These are phyloP conservation scores for Pelodiscus sinensis DNA, from an alignment of 2,113 vertebrate genomes.

Conservation along the genomic window DNA sequence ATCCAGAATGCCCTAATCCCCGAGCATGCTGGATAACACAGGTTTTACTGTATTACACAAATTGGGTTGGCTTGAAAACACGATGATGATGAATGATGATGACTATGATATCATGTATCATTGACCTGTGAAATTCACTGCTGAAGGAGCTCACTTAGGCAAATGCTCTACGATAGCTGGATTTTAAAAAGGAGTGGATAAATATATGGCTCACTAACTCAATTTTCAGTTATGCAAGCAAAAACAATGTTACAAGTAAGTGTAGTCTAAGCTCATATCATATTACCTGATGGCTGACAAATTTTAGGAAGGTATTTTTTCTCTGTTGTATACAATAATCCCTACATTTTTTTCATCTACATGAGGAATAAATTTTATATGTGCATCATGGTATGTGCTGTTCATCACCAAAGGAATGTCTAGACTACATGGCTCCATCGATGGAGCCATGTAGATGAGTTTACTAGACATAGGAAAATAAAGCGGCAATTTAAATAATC, in stretches of 20 bases:
- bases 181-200: not conserved
- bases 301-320: not conserved
- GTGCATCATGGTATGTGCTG: too few relatives aligned
- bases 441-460: too few relatives aligned
- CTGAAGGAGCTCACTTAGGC: not conserved
- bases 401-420: too few relatives aligned
- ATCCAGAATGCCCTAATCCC: too few relatives aligned
- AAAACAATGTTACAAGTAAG: not conserved
- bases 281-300: not conserved
- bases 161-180: not conserved
- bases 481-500: too few relatives aligned
- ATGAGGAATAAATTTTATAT: too few relatives aligned
- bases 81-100: too few relatives aligned
- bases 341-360: too few relatives aligned
- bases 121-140: not conserved
- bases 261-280: not conserved
- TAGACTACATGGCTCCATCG: too few relatives aligned
- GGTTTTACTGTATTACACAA: not conserved
- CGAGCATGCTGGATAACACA: too few relatives aligned
- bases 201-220: not conserved
- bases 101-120: not conserved
- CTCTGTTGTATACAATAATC: too few relatives aligned
- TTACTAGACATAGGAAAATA: too few relatives aligned
- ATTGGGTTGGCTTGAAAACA: not conserved
- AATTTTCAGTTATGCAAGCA: not conserved